A percentile compares a stretch with the other conserved stretches of the same genome.
Conservation (phyloP, 2,113 vertebrate genomes). For the Dinomys branickii region DNA sequence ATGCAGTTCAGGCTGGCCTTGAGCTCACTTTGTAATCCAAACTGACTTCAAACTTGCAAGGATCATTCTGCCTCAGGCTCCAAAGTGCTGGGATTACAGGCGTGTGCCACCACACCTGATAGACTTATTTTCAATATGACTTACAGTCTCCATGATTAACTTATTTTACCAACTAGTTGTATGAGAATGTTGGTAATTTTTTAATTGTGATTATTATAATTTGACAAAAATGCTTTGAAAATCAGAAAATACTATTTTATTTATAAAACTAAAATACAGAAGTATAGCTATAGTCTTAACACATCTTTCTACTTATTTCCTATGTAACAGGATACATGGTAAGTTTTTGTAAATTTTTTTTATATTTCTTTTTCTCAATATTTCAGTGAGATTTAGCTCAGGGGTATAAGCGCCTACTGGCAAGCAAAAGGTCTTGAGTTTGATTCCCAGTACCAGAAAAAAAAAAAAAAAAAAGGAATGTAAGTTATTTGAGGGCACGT, state of each 20-base stretch:
- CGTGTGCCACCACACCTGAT: too few species aligned
- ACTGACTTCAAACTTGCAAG: too few species aligned
- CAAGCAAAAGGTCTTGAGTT: too few species aligned
- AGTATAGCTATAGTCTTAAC: neutral
- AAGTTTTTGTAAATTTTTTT: neutral
- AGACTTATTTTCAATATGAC: constrained; percentile 55
- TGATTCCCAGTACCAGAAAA: too few species aligned
- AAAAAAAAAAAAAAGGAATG: too few species aligned
- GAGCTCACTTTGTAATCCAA: too few species aligned
- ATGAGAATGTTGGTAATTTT: constrained; percentile 64
- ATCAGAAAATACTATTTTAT: constrained; percentile 66
- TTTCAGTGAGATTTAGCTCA: too few species aligned
- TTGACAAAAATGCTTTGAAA: constrained; percentile 79
- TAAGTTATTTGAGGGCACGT: neutral
- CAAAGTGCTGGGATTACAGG: too few species aligned
- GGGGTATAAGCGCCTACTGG: too few species aligned
- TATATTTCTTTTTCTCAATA: neutral
- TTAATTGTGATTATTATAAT: constrained; percentile 61
- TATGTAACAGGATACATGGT: neutral
- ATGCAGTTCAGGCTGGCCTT: too few species aligned
- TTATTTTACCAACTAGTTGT: constrained; percentile 65
- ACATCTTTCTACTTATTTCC: neutral
- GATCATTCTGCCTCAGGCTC: too few species aligned
- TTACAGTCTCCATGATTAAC: constrained; percentile 60
- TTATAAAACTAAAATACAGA: constrained; percentile 68